Evolutionary conservation across 1,140 invertebrate genomes (phyloP), one percentile per base, ranked within the genome.

Genomic region (Caenorhabditis briggsae): DNA sequence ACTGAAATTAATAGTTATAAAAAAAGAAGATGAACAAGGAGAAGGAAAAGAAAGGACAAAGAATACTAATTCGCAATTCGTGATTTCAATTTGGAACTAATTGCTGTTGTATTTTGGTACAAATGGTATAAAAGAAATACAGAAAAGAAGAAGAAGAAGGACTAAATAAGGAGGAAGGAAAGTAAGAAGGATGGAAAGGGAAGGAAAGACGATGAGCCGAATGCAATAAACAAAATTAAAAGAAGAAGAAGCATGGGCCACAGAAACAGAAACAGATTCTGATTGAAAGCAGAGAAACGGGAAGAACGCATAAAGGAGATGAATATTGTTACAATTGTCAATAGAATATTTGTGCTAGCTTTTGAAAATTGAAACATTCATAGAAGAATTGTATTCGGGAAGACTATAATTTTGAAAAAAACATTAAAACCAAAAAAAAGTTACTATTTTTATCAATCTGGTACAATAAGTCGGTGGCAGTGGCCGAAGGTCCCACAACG

Each of bases 151-250:
- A 48, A n/a, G 23, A n/a, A 78, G 46, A 23, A 12, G 33, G n/a
- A 50, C 48, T 41, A 5, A 48, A 78, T 8, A n/a, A 23, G 14
- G 33, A 33, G 33, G 18, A 18, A 23, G 70, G n/a, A 25, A 78
- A 70, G 18, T 23, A 50, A 8, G n/a, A 25, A 7, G 70, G 41
- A 43, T 33, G 1, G n/a, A 18, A 9, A 46, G 20, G 64, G 46
- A 70, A 70, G 12, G 61, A 64, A 50, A 8, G 46, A 23, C 18
- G 33, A 78, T 78, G 43, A 78, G 70, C 70, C 70, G 33, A 78
- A 78, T 78, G 43, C 18, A 50, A 78, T 50, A 50, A 78, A 78
- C 70, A 50, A 78, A 50, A 78, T 78, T 78, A 50, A 78, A 61
- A 18, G 23, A 33, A 33, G 33, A 61, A 33, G 59, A 33, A 53